Evolutionary conservation across 2,888 invertebrate genomes (phyloP).

Genomic region (Panorpa germanica): DNA sequence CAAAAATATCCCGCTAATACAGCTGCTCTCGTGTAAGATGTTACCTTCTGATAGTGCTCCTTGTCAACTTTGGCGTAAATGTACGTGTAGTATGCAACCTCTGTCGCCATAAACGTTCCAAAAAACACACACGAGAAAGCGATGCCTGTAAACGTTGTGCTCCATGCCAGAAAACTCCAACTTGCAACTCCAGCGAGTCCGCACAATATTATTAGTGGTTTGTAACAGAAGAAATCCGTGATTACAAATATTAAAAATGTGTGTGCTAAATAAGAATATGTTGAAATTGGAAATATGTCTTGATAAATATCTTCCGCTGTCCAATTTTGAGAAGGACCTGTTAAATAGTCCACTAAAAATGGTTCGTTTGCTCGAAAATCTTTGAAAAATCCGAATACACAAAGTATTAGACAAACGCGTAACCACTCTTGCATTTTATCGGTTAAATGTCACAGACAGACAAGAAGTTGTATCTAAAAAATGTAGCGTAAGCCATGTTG

Average conservation of each 20-base stretch:
- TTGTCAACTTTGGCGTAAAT: slow-evolving; percentile 48
- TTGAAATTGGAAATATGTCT: too few relatives aligned
- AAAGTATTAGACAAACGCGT: too few relatives aligned
- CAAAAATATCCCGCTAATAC: slow-evolving; percentile 37
- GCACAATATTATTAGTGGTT: slow-evolving; percentile 61
- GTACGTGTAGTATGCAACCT: slow-evolving; percentile 55
- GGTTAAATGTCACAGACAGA: too few relatives aligned
- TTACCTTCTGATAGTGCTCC: slow-evolving; percentile 40
- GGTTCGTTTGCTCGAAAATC: slow-evolving; percentile 43
- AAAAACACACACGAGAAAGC: not conserved
- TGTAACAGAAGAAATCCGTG: slow-evolving; percentile 60
- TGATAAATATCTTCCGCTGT: slow-evolving; percentile 28
- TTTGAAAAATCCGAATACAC: slow-evolving; percentile 39
- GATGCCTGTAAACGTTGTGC: not conserved
- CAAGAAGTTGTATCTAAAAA: too few relatives aligned
- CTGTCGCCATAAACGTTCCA: slow-evolving; percentile 45
- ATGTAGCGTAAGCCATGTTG: too few relatives aligned
- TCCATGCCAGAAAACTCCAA: too few relatives aligned
- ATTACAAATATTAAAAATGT: slow-evolving; percentile 55
- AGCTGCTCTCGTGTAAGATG: slow-evolving; percentile 43
- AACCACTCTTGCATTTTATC: too few relatives aligned
- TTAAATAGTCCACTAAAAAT: slow-evolving; percentile 36
- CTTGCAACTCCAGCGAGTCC: too few relatives aligned
- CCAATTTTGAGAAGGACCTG: slow-evolving; percentile 34
- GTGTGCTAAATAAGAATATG: too few relatives aligned